Evolutionary conservation across 2,797 vertebrate species (phyloP), one percentile per base, ranked within the genome.

Genomic region (Basileuterus tristriatus): DNA sequence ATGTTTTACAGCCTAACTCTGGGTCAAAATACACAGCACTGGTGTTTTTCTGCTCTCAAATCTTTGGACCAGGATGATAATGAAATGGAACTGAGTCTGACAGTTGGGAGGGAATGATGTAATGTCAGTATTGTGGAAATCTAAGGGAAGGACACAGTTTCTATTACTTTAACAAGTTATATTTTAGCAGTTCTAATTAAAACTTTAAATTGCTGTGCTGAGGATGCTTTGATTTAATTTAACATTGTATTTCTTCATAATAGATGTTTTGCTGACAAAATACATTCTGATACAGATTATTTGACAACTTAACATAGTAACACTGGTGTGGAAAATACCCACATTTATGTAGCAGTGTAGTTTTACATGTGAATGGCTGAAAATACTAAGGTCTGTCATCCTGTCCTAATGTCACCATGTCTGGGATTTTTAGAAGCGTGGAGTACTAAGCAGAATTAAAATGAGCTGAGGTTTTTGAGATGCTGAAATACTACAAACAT

Each of bases 371-470:
- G 15, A n/a, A 6, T 20, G 13, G 15, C 26, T 85, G 72, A 72
- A 83, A 82, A 79, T 55, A 21, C 34, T 82, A 0, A 15, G 5
- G 30, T 58, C 37, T 68, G 22, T 49, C 7, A 46, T 87, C 18
- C 8, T 72, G 6, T 77, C 43, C 47, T 65, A 11, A 34, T 43
- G 52, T 59, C n/a, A n/a, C 0, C 0, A 6, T 69, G 12, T 44
- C 39, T 84, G 59, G 21, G 53, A 26, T 55, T 75, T 89, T 52
- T 23, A 34, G 10, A 44, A 49, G 10, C 24, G 18, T 64, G 37
- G 46, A 44, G 34, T 68, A 53, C 27, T 84, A 23, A 12, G 29
- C 15, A 58, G 47, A 69, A 37, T 52, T 59, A 47, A 82, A 79
- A 80, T 36, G 16, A 27, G 12, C 36, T 58, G 52, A 76, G 8